phyloP scores from a whole-genome alignment of 2,888 invertebrate species.

The Auanema sp. region DNA sequence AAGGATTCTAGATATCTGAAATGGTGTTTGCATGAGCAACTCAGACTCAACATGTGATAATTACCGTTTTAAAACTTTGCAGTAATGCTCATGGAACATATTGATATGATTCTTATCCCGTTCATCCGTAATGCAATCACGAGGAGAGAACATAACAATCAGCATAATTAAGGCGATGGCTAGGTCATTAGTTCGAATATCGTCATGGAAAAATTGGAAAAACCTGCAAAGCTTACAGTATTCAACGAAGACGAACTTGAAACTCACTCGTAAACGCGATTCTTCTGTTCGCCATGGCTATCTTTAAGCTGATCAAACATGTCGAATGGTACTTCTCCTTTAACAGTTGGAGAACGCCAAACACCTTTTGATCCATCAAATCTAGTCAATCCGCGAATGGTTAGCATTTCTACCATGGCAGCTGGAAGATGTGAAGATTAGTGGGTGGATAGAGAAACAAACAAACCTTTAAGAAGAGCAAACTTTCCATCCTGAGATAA shows the following conservation, averaged over 20 bases:
- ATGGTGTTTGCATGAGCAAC: slow-evolving; percentile 4
- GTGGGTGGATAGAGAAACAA: slow-evolving; percentile 11
- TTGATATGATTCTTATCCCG: slow-evolving; percentile 30
- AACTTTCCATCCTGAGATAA: slow-evolving; percentile 60
- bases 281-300: slow-evolving; percentile 40
- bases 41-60: background rate
- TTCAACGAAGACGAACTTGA: background rate
- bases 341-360: slow-evolving; percentile 18
- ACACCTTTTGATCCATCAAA: slow-evolving; percentile 39
- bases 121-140: slow-evolving; percentile 35
- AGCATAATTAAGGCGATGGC: slow-evolving; percentile 53
- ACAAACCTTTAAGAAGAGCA: slow-evolving; percentile 50
- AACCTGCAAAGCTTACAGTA: slow-evolving; percentile 35
- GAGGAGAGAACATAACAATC: slow-evolving; percentile 50
- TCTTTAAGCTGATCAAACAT: slow-evolving; percentile 59
- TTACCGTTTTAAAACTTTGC: slow-evolving; percentile 35
- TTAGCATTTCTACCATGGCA: slow-evolving; percentile 61
- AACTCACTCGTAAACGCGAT: slow-evolving; percentile 44
- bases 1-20: slow-evolving; percentile 59
- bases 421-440: slow-evolving; percentile 19
- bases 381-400: slow-evolving; percentile 55
- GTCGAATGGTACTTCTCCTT: slow-evolving; percentile 33
- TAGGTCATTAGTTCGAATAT: slow-evolving; percentile 51
- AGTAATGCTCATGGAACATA: slow-evolving; percentile 30
- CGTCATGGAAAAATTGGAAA: slow-evolving; percentile 50